Conservation (phyloP, 2,888 invertebrate species). For the Koerneria pararmatus region DNA sequence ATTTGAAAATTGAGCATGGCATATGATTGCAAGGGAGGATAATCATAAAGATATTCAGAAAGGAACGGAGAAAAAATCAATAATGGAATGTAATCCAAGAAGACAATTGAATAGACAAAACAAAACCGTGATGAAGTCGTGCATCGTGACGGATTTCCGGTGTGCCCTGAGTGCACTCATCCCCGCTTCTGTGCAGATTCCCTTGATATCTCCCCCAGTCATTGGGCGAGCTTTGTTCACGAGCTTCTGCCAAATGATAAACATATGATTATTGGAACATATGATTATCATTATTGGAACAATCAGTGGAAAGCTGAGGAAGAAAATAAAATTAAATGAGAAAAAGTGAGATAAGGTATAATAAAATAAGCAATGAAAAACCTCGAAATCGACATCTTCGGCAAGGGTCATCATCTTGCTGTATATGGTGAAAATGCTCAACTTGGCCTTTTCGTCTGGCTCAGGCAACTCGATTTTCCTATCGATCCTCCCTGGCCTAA, state of each 20-base stretch:
- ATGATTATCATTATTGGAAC: too few species aligned
- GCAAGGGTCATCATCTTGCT: conserved; percentile 29
- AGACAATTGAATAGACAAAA: neutral
- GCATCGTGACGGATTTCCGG: conserved; percentile 30
- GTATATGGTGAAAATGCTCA: conserved; percentile 64
- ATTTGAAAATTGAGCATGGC: too few species aligned
- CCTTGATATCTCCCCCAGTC: conserved; percentile 29
- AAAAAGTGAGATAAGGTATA: too few species aligned
- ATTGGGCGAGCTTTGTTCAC: conserved; percentile 29
- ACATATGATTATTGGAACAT: too few species aligned
- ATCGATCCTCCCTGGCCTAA: conserved; percentile 95
- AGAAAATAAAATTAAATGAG: too few species aligned
- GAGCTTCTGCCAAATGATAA: conserved; percentile 21
- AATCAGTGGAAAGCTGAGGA: neutral
- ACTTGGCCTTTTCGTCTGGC: conserved; percentile 95
- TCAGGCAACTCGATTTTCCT: conserved; percentile 78
- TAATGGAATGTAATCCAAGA: neutral
- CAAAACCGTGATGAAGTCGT: conserved; percentile 29
- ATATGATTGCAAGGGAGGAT: too few species aligned
- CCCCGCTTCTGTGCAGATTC: conserved; percentile 32
- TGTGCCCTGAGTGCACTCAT: conserved; percentile 33
- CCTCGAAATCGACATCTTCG: conserved; percentile 32
- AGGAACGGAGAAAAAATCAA: conserved; percentile 1
- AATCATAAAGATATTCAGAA: too few species aligned
- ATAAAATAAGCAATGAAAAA: neutral